phyloP scores from a whole-genome alignment of 2,888 invertebrate species.

The Arge pagana region DNA sequence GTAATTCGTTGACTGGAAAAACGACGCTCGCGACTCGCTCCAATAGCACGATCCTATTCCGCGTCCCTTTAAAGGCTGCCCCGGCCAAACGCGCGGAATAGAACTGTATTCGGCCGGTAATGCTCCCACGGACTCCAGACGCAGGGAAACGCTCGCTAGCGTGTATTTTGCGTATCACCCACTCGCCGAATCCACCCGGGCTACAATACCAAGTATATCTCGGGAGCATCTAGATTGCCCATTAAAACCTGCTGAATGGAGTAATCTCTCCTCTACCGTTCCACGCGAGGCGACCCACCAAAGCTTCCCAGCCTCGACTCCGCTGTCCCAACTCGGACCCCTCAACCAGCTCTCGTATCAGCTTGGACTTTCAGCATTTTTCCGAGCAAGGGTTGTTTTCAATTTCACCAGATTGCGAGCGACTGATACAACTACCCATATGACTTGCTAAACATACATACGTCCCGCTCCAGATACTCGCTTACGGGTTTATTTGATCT shows the following conservation, averaged over 20 bases:
- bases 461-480: neutral
- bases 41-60: too few species aligned
- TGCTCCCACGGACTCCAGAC: too few species aligned
- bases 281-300: constrained; percentile 14
- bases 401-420: constrained; percentile 43
- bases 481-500: too few species aligned
- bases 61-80: too few species aligned
- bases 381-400: constrained; percentile 41
- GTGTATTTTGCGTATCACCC: too few species aligned
- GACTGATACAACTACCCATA: constrained; percentile 21
- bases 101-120: too few species aligned
- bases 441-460: neutral
- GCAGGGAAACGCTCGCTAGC: too few species aligned
- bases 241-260: constrained; percentile 44
- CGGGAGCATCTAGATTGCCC: constrained; percentile 37
- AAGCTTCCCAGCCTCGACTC: constrained; percentile 9
- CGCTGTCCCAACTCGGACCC: too few species aligned
- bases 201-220: constrained; percentile 19
- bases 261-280: constrained; percentile 31
- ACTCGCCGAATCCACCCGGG: constrained; percentile 12
- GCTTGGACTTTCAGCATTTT: constrained; percentile 6
- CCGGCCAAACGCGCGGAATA: too few species aligned
- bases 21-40: too few species aligned
- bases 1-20: too few species aligned
- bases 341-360: constrained; percentile 9